Evolutionary conservation across 2,797 vertebrate species (phyloP).

Genomic region (Crypturellus tataupa): DNA sequence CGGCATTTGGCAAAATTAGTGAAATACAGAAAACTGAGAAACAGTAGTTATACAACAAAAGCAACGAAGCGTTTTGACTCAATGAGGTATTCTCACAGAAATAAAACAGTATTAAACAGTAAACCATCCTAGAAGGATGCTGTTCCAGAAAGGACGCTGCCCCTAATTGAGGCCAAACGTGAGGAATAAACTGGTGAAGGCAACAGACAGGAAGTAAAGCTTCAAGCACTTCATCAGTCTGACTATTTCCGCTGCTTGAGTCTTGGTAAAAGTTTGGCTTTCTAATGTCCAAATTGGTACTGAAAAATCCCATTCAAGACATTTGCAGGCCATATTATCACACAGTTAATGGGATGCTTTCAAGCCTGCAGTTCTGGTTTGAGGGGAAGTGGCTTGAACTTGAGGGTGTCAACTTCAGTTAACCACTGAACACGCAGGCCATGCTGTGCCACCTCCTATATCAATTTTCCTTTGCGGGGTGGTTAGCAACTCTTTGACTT

Average conservation of each 20-base stretch:
- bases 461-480: background rate
- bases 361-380: background rate
- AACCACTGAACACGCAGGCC: background rate
- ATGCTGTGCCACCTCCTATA: background rate
- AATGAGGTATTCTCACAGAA: too few species aligned
- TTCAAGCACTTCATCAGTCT: too few species aligned
- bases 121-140: too few species aligned
- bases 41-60: too few species aligned
- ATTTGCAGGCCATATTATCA: background rate
- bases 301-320: background rate
- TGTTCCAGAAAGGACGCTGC: too few species aligned
- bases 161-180: too few species aligned
- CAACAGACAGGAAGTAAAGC: too few species aligned
- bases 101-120: too few species aligned
- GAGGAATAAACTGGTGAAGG: too few species aligned
- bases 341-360: background rate
- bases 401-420: background rate
- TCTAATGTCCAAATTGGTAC: background rate
- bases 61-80: too few species aligned
- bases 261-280: background rate
- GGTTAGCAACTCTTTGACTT: background rate
- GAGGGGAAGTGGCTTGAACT: background rate
- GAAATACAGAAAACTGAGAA: too few species aligned
- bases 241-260: background rate
- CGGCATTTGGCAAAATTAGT: too few species aligned